Evolutionary conservation across 1,140 invertebrate genomes (phyloP).

Genomic region (Drosophila ironensis): DNA sequence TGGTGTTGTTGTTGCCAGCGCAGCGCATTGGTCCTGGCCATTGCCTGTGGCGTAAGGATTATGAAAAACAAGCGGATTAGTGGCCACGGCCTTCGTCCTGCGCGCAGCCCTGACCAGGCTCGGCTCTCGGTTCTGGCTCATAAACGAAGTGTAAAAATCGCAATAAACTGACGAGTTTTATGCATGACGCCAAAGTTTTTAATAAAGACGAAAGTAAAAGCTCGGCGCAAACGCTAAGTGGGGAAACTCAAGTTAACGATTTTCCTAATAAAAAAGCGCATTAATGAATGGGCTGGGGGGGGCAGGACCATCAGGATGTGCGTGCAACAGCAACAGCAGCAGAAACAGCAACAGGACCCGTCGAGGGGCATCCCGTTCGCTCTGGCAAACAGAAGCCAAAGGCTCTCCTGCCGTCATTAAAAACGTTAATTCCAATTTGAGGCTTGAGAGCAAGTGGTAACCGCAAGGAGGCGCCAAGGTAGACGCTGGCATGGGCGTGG

Average conservation of each 20-base stretch:
- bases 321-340: slow-evolving; percentile 38
- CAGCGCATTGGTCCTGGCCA: slow-evolving; percentile 27
- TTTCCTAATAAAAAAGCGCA: slow-evolving; percentile 70
- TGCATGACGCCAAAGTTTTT: slow-evolving; percentile 61
- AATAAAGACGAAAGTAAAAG: slow-evolving; percentile 58
- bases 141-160: slow-evolving; percentile 58
- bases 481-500: slow-evolving; percentile 1
- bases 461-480: slow-evolving; percentile 7
- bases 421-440: slow-evolving; percentile 79
- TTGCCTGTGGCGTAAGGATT: slow-evolving; percentile 66
- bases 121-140: slow-evolving; percentile 22
- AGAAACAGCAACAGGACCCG: too few relatives aligned
- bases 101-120: not conserved
- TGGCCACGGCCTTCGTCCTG: slow-evolving; percentile 20
- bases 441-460: slow-evolving; percentile 44
- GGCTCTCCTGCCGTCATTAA: slow-evolving; percentile 64
- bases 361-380: slow-evolving; percentile 15
- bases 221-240: slow-evolving; percentile 34
- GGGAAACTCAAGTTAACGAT: slow-evolving; percentile 60
- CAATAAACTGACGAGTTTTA: slow-evolving; percentile 62
- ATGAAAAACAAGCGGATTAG: slow-evolving; percentile 77
- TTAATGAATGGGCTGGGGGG: slow-evolving; percentile 68
- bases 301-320: slow-evolving; percentile 26
- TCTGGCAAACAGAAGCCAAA: slow-evolving; percentile 11
- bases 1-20: slow-evolving; percentile 14